Base-by-base conservation (phyloP, 1,140 invertebrate species). In the Drosophila sp. region DNA sequence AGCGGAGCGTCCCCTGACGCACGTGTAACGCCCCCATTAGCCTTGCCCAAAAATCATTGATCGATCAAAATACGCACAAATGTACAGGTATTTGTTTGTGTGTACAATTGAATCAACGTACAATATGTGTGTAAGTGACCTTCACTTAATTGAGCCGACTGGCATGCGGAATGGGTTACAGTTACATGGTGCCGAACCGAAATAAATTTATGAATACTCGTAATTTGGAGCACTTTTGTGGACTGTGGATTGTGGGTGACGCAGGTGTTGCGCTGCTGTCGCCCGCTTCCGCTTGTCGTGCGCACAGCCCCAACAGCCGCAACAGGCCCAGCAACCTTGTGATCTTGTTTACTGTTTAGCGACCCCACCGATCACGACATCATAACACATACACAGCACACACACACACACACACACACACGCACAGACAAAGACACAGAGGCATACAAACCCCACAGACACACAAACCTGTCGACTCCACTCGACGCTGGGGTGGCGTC, bases 331-430 rank as follows among this genome's bases (percentile, higher is more conserved):
- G 57, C 59, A 80, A 89, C 83, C 83, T 89, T 89, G 83, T 89
- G 83, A 89, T 89, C 84, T 83, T 89, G 83, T 89, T 89, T 89
- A 87, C 79, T 87, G 82, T 87, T 89, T 87, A 87, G 82, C 82
- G 83, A 87, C 79, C 82, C 82, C 83, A 80, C 63, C 58, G 70
- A 67, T 67, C 70, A 72, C 70, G 70, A 72, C 70, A 72, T 72
- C 63, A 63, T 51, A 61, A 36, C 43, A 71, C 51, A 64, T n/a
- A 64, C 43, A 56, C 18, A 64, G 48, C 45, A 63, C 14, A 27
- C 21, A 32, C 40, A 53, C 14, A 34, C 57, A 59, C 46, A 56
- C 38, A 66, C 9, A 56, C 6, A 56, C 32, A 59, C 18, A 32
- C 6, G 16, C 16, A 45, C 13, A 61, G n/a, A n/a, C 41, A 21